Evolutionary conservation across 1,140 invertebrate species (phyloP).

Genomic region (Reticulitermes speratus): DNA sequence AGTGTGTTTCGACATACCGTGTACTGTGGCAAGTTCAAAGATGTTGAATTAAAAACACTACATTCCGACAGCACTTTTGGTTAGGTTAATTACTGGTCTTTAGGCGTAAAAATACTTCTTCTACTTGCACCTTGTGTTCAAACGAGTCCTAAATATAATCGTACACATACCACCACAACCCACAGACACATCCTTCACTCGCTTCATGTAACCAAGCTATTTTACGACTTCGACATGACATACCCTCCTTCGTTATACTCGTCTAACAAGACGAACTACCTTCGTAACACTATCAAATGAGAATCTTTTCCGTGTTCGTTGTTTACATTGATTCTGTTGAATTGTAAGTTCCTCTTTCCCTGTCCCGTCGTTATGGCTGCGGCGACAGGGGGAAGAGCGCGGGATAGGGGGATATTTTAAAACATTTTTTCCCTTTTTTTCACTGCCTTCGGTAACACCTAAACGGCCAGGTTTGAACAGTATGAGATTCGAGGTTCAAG

Average conservation of each 20-base stretch:
- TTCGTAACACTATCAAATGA: neutral
- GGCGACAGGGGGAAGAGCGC: neutral
- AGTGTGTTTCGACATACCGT: neutral
- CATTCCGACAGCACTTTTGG: neutral
- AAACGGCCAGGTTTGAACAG: too few species aligned
- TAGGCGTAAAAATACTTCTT: neutral
- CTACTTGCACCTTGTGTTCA: neutral
- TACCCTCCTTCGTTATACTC: neutral
- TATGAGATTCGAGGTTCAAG: too few species aligned
- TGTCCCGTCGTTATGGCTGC: neutral
- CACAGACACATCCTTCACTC: neutral
- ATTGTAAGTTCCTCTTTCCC: neutral
- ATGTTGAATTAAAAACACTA: constrained; percentile 1
- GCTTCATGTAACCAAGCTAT: neutral
- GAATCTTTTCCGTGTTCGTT: neutral
- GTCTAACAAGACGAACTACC: neutral
- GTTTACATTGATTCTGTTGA: neutral
- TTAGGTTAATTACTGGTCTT: neutral
- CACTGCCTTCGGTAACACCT: neutral
- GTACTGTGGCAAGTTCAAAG: neutral
- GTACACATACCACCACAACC: neutral
- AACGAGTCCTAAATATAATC: neutral
- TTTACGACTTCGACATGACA: neutral
- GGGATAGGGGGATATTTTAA: neutral
- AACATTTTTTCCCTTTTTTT: neutral